Base-by-base conservation (phyloP, 2,113 vertebrate species). In the Rhynchopsitta pachyrhyncha region DNA sequence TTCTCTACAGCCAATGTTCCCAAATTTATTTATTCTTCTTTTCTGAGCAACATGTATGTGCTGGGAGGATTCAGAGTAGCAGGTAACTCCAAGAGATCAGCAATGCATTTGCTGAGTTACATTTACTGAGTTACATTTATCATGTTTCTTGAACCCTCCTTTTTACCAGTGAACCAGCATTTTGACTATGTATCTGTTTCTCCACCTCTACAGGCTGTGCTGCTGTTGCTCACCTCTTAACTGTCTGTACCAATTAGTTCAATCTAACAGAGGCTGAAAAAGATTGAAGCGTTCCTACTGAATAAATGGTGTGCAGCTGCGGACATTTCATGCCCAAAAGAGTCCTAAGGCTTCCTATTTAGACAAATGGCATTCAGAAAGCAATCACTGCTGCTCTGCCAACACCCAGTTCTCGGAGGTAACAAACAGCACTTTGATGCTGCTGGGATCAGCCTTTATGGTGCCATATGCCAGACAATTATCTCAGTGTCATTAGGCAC, bases 401-500 rank as follows among this genome's bases (percentile, higher is more conserved):
- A 91, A 39, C 55, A 83, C 19, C 60, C 68, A 84, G 10, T 92
- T 88, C 86, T 86, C 47, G 60, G 80, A 92, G 66, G 52, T 87
- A 76, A 42, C 82, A 88, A 86, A 91, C 35, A 84, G 42, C 41
- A 22, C 66, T 93, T 69, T 62, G 75, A 90, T 71, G 78, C 70
- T 95, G 73, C 39, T 0, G 37, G 74, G 66, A 92, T 91, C 81
- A 75, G 86, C 62, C 77, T 92, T 71, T 84, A 52, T 59, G 83
- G 42, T 86, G 77, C 77, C 93, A 89, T 91, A 92, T 93, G 93
- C 89, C 69, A 85, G 89, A 62, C 44, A 91, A 92, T 92, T 96
- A 93, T 91, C 47, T 80, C 35, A 49, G 57, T 79, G 62, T 88
- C 70, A 89, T 95, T 95, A 89, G 93, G 66, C 62, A 84, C 52